These are phyloP conservation scores for Leuciscus waleckii DNA, from an alignment of 2,797 vertebrate species.

Conservation along the genomic window DNA sequence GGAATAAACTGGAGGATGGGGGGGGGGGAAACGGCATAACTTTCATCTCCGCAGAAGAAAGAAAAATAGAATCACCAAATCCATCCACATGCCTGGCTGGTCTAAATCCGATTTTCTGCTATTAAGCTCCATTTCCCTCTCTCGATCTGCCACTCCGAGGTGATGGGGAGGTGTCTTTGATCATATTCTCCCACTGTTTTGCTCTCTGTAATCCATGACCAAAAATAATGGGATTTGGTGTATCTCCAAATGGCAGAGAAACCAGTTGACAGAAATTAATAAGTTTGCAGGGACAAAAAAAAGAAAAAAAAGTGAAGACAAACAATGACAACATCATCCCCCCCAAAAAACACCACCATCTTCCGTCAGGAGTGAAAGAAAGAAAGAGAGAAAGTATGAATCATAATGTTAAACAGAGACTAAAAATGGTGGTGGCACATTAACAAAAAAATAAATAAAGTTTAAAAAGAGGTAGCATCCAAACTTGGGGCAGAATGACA, in stretches of 20 bases:
- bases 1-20: constrained; percentile 6
- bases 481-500: constrained; percentile 50
- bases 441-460: constrained; percentile 6
- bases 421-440: constrained; percentile 27
- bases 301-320: constrained; percentile 13
- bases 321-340: constrained; percentile 65
- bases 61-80: constrained; percentile 74
- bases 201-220: constrained; percentile 92
- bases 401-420: constrained; percentile 31
- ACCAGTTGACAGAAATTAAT: constrained; percentile 86
- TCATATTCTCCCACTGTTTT: constrained; percentile 89
- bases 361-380: constrained; percentile 73
- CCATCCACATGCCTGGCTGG: constrained; percentile 75
- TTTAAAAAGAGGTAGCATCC: constrained; percentile 24
- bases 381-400: constrained; percentile 11
- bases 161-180: constrained; percentile 90
- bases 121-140: constrained; percentile 80
- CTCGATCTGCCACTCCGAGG: constrained; percentile 82
- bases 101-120: constrained; percentile 86
- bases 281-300: constrained; percentile 80
- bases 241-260: constrained; percentile 92
- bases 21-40: constrained; percentile 22
- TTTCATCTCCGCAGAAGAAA: constrained; percentile 70
- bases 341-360: constrained; percentile 69
- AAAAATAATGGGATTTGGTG: constrained; percentile 96